A percentile compares a stretch with the other conserved stretches of the same genome.
Evolutionary conservation across 2,113 vertebrate genomes (phyloP).

Genomic region (Poeciliopsis turrubarensis): DNA sequence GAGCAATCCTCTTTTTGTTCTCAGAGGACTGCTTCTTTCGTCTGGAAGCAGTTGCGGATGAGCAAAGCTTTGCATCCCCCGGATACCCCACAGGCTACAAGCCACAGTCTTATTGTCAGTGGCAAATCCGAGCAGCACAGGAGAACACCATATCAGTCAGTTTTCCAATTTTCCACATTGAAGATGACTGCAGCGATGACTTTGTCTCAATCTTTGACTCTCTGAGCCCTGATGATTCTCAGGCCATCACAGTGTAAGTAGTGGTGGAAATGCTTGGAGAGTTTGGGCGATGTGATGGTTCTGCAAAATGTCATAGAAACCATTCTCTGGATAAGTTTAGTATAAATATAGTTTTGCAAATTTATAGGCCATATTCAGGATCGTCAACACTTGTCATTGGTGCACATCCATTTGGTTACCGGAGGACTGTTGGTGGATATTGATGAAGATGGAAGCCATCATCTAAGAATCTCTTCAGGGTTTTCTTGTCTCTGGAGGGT

Average conservation of each 20-base stretch:
- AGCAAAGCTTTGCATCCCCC: conserved; percentile 65
- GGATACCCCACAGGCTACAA: conserved; percentile 70
- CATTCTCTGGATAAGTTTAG: not conserved
- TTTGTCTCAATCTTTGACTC: conserved; percentile 81
- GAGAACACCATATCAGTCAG: conserved; percentile 54
- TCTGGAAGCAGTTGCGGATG: conserved; percentile 56
- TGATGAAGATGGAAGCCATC: too few species aligned
- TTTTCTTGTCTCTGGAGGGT: too few species aligned
- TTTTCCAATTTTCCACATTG: conserved; percentile 76
- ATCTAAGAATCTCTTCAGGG: too few species aligned
- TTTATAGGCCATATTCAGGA: not conserved
- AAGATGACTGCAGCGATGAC: conserved; percentile 81
- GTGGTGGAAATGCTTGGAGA: not conserved
- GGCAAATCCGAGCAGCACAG: conserved; percentile 78
- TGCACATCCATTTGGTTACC: too few species aligned
- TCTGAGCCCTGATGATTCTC: conserved; percentile 75
- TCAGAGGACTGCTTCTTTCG: conserved; percentile 69
- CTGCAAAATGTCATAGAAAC: not conserved
- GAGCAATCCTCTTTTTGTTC: conserved; percentile 14
- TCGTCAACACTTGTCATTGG: too few species aligned
- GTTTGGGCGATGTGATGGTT: not conserved
- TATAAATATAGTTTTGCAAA: not conserved
- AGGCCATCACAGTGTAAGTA: conserved; percentile 80
- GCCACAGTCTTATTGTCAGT: conserved; percentile 73
- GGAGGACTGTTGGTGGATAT: too few species aligned